Base-by-base conservation (phyloP, 2,797 vertebrate genomes). In the Anguilla anguilla region DNA sequence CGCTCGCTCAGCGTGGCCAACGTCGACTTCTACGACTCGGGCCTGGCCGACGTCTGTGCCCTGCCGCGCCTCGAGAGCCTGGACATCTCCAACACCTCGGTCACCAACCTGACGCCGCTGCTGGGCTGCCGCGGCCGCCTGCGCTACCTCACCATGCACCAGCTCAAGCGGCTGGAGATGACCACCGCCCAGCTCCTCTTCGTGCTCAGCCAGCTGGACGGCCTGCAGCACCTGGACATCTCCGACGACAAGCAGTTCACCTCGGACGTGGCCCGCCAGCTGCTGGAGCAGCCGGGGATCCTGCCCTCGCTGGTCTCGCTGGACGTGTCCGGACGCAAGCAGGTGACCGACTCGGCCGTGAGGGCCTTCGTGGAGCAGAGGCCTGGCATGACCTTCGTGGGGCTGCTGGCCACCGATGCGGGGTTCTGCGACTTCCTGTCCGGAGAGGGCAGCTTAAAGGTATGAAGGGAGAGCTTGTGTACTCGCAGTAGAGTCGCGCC, bases 171-270 rank as follows among this genome's bases (percentile, higher is more conserved):
- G 93, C 96, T 99, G 94, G 99, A 99, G 96, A 99, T 99, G 98
- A 99, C 97, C 89, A 99, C 98, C 0, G 97, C 97, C 19, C 98
- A 99, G 92, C 96, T 99, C 90, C 93, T 99, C 89, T 97, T 96
- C 69, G 98, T 99, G 89, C 95, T 96, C 53, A 83, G 91, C 87
- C 95, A 93, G 53, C 31, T 88, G 19, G 85, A 88, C 46, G 88
- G 74, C 61, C 89, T 96, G 91, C 96, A 97, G 94, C 99, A 99
- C 89, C 95, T 99, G 91, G 99, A 99, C 94, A 99, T 99, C 93
- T 99, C 98, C 0, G 99, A 99, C 89, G 99, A 99, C 92, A 99
- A 99, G 92, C 99, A 99, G 93, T 99, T 99, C 92, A 99, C 98
- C 0, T 99, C 99, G 0, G 98, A 99, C 74, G 98, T 99, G 94